A percentile compares a stretch with the other conserved stretches of the same genome.
Conservation (phyloP, 2,888 invertebrate genomes). For the Cryptocheilus praepositus region DNA sequence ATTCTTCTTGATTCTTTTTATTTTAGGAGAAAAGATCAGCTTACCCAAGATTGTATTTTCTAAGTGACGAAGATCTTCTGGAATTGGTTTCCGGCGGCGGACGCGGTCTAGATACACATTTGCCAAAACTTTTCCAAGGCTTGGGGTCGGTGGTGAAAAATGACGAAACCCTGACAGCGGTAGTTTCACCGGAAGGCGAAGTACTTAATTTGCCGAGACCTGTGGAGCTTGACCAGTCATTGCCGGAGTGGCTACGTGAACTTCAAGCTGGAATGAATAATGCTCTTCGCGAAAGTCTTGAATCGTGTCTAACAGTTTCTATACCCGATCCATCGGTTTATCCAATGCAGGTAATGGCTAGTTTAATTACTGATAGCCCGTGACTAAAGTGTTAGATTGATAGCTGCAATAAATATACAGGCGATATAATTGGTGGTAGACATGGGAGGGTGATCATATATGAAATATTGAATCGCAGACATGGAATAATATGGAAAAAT, state of each 20-base stretch:
- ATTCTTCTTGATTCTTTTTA: too few species aligned
- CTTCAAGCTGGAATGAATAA: constrained; percentile 89
- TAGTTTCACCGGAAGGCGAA: constrained; percentile 81
- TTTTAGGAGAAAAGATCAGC: constrained; percentile 91
- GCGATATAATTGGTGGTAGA: constrained; percentile 35
- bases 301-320: constrained; percentile 64
- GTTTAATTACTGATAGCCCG: too few species aligned
- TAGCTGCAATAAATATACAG: too few species aligned
- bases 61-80: constrained; percentile 97
- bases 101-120: constrained; percentile 86
- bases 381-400: too few species aligned
- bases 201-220: constrained; percentile 76
- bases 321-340: constrained; percentile 63
- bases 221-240: constrained; percentile 61
- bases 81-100: constrained; percentile 84
- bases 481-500: too few species aligned
- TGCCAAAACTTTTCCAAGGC: constrained; percentile 97
- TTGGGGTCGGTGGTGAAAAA: constrained; percentile 87
- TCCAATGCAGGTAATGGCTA: constrained; percentile 68
- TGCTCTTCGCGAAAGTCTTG: constrained; percentile 62
- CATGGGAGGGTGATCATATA: too few species aligned
- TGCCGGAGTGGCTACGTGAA: constrained; percentile 84
- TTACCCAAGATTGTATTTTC: constrained; percentile 97
- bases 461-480: too few species aligned
- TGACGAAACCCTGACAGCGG: constrained; percentile 77